These are phyloP conservation scores for Progne subis DNA, from an alignment of 2,113 vertebrate genomes.

Conservation along the genomic window DNA sequence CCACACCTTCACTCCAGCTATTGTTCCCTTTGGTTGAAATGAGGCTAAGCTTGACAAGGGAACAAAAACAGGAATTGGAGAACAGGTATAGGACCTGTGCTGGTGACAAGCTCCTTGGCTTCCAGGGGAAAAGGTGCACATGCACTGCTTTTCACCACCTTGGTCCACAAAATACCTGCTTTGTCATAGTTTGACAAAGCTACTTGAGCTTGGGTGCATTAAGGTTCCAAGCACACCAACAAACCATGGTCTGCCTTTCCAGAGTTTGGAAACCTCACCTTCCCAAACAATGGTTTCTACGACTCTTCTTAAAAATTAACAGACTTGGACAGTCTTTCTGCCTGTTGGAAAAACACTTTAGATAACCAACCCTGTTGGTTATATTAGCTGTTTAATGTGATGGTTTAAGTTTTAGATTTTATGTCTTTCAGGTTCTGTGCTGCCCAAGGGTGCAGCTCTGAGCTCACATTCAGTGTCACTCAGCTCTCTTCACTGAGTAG, in stretches of 20 bases:
- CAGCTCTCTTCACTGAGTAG: neutral
- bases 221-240: rapidly evolving
- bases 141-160: neutral
- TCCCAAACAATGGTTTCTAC: rapidly evolving
- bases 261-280: neutral
- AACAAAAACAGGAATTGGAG: neutral
- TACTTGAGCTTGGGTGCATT: neutral
- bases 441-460: neutral
- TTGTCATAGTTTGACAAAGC: neutral
- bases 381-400: neutral
- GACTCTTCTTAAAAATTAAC: neutral
- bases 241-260: rapidly evolving
- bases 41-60: neutral
- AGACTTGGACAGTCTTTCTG: neutral
- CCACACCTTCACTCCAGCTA: neutral
- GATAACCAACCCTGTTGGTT: neutral
- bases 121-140: neutral
- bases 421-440: neutral
- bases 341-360: neutral
- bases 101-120: neutral
- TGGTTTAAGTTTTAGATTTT: neutral
- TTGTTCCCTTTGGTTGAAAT: neutral
- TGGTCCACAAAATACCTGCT: neutral
- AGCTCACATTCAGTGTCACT: neutral
- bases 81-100: neutral